Base-by-base conservation (phyloP, 2,797 vertebrate species). In the Hylomyscus alleni region DNA sequence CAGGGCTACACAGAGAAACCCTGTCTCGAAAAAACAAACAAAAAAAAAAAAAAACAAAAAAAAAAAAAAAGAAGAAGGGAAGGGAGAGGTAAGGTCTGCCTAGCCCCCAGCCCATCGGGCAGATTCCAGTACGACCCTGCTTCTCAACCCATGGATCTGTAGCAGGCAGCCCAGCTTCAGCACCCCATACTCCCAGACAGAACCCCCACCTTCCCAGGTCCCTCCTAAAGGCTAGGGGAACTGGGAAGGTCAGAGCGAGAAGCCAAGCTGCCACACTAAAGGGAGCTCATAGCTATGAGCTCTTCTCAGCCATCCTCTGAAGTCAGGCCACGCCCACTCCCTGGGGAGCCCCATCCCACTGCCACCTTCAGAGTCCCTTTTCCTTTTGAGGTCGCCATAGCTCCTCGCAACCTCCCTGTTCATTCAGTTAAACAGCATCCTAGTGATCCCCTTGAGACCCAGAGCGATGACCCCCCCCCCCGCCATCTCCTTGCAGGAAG, bases 401-500 rank as follows among this genome's bases (percentile, higher is more conserved):
- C 5, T 47, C 29, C 31, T 62, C 24, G 31, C 7, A 4, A 14
- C 47, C 60, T 34, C 15, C 26, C 2, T 3, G 13, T 72, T 62
- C 20, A 0, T 3, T 2, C 54, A 37, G 29, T 20, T 54, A 86
- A 60, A 47, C 54, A 50, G 31, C 40, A 12, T 22, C 72, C 52
- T 22, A 14, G 6, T 2, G 0, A n/a, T 22, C 69, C 5, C 0
- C 1, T 6, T 10, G 6, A 1, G 44, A 44, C 8, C 6, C 31
- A 44, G 40, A 80, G 5, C 19, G 6, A 3, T 17, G 81, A 31
- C 19, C 75, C 31, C 0, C 13, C 40, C 22, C 19, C 75, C 31
- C 0, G 17, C 40, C 22, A 50, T n/a, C 11, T 19, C 58, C 54
- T 77, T 1, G 3, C 76, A 58, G 60, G 72, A 94, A 47, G 31